Evolutionary conservation across 2,113 vertebrate species (phyloP).

Genomic region (Cathartes aura): DNA sequence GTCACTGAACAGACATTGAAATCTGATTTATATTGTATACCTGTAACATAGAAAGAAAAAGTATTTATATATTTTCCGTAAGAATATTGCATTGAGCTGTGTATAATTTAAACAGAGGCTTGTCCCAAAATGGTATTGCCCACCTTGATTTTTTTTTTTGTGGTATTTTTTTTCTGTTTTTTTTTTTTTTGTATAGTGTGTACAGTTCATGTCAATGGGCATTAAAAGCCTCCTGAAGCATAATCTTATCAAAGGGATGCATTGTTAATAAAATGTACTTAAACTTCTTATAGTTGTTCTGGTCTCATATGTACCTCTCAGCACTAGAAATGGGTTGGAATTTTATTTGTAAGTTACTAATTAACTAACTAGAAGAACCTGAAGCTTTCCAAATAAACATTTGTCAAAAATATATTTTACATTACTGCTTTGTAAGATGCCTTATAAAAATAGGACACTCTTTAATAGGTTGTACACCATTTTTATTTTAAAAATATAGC

Average conservation of each 20-base stretch:
- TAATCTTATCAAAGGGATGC: conserved; percentile 96
- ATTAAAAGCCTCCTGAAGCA: conserved; percentile 91
- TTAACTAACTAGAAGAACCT: background rate
- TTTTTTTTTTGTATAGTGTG: conserved; percentile 88
- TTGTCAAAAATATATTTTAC: background rate
- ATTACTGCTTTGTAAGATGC: background rate
- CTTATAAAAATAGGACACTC: background rate
- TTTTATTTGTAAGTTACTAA: background rate
- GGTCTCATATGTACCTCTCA: background rate
- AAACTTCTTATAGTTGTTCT: conserved; percentile 64
- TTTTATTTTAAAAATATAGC: background rate
- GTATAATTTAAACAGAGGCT: conserved; percentile 86
- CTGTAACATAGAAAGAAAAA: conserved; percentile 95
- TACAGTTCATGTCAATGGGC: conserved; percentile 92
- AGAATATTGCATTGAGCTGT: conserved; percentile 93
- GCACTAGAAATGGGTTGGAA: background rate
- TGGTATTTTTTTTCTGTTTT: background rate
- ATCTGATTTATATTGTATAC: conserved; percentile 97
- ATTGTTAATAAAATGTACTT: conserved; percentile 93
- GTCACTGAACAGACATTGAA: conserved; percentile 90
- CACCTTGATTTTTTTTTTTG: conserved; percentile 78
- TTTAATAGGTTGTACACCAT: background rate
- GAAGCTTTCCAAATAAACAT: background rate
- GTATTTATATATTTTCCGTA: conserved; percentile 99
- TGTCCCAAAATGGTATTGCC: conserved; percentile 81